Percentiles rank a stretch among this genome's conserved stretches.
phyloP scores from a whole-genome alignment of 2,797 vertebrate species.

The Periophthalmus magnuspinnatus region DNA sequence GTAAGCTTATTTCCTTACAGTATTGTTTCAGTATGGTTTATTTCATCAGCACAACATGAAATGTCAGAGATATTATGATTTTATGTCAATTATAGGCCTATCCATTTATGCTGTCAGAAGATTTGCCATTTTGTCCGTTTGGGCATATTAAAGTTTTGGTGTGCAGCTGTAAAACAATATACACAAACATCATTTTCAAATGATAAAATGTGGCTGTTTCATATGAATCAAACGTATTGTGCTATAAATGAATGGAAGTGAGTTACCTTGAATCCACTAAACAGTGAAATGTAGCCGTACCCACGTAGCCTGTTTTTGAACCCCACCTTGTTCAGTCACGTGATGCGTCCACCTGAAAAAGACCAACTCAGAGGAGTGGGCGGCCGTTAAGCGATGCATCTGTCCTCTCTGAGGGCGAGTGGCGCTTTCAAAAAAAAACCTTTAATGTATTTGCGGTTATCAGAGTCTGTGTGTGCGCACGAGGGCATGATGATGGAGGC shows the following conservation, averaged over 20 bases:
- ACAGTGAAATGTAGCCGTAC: background rate
- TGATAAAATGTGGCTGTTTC: background rate
- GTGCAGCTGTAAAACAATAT: background rate
- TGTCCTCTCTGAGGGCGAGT: conserved; percentile 25
- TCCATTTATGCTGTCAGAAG: background rate
- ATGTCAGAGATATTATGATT: background rate
- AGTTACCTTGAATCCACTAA: background rate
- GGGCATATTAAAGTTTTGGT: no score
- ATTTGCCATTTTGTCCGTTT: background rate
- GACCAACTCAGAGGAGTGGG: conserved; percentile 34
- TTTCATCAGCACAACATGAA: conserved; percentile 18
- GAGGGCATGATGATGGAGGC: conserved; percentile 39
- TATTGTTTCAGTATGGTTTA: conserved; percentile 14
- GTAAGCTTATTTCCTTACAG: conserved; percentile 13
- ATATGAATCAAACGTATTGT: background rate
- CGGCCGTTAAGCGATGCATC: conserved; percentile 25
- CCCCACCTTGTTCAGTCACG: conserved; percentile 33
- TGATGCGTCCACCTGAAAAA: conserved; percentile 21
- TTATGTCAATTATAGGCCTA: background rate
- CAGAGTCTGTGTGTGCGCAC: conserved; percentile 32
- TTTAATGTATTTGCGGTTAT: conserved; percentile 28
- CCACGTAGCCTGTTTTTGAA: conserved; percentile 3
- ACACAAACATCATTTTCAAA: background rate
- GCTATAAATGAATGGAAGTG: background rate
- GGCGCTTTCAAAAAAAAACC: conserved; percentile 35